phyloP scores from a whole-genome alignment of 1,140 invertebrate species.

The Plodia interpunctella region DNA sequence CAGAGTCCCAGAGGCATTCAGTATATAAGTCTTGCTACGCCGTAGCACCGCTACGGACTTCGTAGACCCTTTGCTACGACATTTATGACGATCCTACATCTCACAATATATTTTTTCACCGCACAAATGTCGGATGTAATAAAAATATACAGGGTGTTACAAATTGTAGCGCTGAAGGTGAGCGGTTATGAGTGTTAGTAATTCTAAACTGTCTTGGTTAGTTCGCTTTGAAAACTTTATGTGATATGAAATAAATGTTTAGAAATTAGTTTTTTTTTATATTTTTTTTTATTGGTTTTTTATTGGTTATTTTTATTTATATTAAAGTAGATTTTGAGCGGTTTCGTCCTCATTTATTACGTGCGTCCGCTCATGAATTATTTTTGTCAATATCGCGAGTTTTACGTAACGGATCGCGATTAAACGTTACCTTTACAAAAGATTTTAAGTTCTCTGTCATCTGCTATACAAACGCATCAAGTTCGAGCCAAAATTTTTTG shows the following conservation, averaged over 20 bases:
- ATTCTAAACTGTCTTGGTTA: not conserved
- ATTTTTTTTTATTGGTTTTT: too few species aligned
- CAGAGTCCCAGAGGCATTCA: not conserved
- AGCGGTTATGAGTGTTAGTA: not conserved
- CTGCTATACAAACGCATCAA: too few species aligned
- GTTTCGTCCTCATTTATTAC: too few species aligned
- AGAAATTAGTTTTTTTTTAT: too few species aligned
- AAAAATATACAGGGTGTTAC: slow-evolving; percentile 22
- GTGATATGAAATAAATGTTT: not conserved
- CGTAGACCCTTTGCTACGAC: slow-evolving; percentile 33
- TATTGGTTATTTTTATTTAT: too few species aligned
- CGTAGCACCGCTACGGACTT: slow-evolving; percentile 31
- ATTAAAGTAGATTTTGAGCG: too few species aligned
- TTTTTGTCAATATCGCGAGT: too few species aligned
- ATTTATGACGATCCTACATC: slow-evolving; percentile 24
- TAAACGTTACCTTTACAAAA: too few species aligned
- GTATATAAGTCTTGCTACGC: not conserved
- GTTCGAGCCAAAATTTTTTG: too few species aligned
- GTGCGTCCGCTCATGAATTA: too few species aligned
- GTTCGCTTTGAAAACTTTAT: not conserved
- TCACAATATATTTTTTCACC: slow-evolving; percentile 25
- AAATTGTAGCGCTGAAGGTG: slow-evolving; percentile 13
- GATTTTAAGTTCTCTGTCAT: too few species aligned
- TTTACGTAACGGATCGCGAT: too few species aligned
- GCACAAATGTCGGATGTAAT: slow-evolving; percentile 22